Evolutionary conservation across 2,113 vertebrate genomes (phyloP).

Genomic region (Mola mola): DNA sequence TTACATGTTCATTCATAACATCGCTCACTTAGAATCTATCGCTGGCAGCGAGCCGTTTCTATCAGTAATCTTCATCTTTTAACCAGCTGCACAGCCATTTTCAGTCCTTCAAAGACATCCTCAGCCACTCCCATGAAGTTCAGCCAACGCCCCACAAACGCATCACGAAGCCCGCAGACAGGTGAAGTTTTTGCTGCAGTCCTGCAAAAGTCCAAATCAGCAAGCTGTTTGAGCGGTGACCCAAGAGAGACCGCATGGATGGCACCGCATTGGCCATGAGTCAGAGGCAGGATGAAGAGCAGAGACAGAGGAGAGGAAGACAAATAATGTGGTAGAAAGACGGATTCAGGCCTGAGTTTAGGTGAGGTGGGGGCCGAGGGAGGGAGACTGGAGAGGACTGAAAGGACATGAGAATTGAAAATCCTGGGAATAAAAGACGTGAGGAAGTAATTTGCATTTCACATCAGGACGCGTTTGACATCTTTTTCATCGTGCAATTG

Average conservation of each 20-base stretch:
- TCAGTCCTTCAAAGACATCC: constrained; percentile 32
- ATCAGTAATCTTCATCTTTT: not conserved
- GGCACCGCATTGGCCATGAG: constrained; percentile 50
- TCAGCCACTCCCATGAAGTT: constrained; percentile 29
- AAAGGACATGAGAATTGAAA: constrained; percentile 4
- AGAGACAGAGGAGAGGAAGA: constrained; percentile 39
- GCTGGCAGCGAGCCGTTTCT: not conserved
- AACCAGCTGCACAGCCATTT: constrained; percentile 25
- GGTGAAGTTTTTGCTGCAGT: constrained; percentile 63
- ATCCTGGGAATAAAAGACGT: constrained; percentile 5
- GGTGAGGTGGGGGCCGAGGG: constrained; percentile 9
- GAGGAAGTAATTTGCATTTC: constrained; percentile 16
- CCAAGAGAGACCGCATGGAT: constrained; percentile 50
- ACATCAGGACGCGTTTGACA: constrained; percentile 8
- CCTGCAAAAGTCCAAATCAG: constrained; percentile 75
- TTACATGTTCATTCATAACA: too few relatives aligned
- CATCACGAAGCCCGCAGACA: constrained; percentile 48
- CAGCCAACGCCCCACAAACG: constrained; percentile 41
- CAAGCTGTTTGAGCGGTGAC: constrained; percentile 67
- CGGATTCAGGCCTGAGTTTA: constrained; percentile 49
- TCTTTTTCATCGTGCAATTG: constrained; percentile 17
- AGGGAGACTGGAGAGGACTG: too few relatives aligned
- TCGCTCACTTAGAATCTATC: too few relatives aligned
- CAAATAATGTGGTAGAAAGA: constrained; percentile 48
- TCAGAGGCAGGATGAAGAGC: constrained; percentile 42